Evolutionary conservation across 2,797 vertebrate species (phyloP), one percentile per base, ranked within the genome.

Genomic region (Pangasius macronema): DNA sequence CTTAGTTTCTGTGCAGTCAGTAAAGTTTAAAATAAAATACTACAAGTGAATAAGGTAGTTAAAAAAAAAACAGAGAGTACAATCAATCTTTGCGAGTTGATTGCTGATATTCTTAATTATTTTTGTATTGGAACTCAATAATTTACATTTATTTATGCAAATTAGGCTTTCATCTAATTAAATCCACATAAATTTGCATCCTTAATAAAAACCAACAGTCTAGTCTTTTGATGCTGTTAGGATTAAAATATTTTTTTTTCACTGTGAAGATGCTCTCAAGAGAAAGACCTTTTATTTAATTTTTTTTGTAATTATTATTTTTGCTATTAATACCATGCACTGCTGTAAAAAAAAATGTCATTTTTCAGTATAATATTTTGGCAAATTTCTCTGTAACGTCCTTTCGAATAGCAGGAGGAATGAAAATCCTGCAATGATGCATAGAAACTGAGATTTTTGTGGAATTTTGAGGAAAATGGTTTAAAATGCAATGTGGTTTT

Each of bases 61-160:
- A 33, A 36, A 11, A 20, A 33, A 73, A 72, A 79, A 27, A 39
- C n/a, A n/a, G 76, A 13, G 5, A 81, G 33, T 24, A 80, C 11
- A 80, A 80, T 57, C 75, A 36, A 7, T 59, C 33, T 39, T 59
- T 59, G 20, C 0, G 10, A 81, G 55, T 81, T 81, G 53, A 81
- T 61, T 81, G 30, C 77, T 81, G 33, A 81, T 81, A 39, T 81
- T 39, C 33, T 59, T 55, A 79, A 36, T 79, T 59, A 39, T 77
- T 53, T 79, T 59, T 2, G 20, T 59, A 39, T 39, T 81, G 13
- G 11, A 81, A 39, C 30, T 79, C 33, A 81, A 81, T 59, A 5
- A 81, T 81, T 59, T 61, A 42, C 24, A 81, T 81, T 81, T n/a
- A 81, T 81, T 36, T 61, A 81, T 81, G 77, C 55, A 59, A 59